phyloP scores from a whole-genome alignment of 2,888 invertebrate genomes.

The Leucophora obtusa region DNA sequence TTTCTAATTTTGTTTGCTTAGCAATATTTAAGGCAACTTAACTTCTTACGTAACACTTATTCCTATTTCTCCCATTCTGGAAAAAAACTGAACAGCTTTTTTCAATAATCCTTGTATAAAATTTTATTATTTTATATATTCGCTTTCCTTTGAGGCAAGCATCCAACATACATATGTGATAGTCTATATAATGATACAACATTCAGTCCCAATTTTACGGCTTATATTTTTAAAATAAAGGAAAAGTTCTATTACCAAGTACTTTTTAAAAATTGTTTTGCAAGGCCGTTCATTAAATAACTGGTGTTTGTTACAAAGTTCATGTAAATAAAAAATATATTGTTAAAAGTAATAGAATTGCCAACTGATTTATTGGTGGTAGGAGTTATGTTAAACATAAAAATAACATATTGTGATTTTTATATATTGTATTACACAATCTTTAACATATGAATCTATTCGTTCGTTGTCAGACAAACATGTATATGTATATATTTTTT shows the following conservation, averaged over 20 bases:
- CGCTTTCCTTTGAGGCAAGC: neutral
- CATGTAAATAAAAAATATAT: neutral
- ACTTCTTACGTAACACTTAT: neutral
- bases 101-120: neutral
- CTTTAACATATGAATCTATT: constrained; percentile 6
- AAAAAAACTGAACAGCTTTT: neutral
- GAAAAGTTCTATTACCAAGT: too few relatives aligned
- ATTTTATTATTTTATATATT: constrained; percentile 1
- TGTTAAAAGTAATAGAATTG: neutral
- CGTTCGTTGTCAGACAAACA: neutral
- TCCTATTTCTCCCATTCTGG: too few relatives aligned
- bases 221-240: too few relatives aligned
- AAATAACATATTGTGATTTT: constrained; percentile 13
- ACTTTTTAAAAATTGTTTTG: too few relatives aligned
- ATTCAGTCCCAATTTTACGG: neutral
- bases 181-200: neutral
- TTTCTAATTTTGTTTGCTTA: constrained; percentile 22
- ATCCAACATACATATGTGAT: too few relatives aligned
- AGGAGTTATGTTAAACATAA: constrained; percentile 2
- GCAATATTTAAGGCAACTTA: neutral
- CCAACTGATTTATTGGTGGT: neutral
- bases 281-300: neutral
- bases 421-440: neutral
- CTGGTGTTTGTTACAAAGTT: neutral
- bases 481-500: neutral